Percentiles rank a stretch among this genome's conserved stretches.
These are phyloP conservation scores for Himantopus leucocephalus DNA, from an alignment of 2,113 vertebrate genomes.

Conservation along the genomic window DNA sequence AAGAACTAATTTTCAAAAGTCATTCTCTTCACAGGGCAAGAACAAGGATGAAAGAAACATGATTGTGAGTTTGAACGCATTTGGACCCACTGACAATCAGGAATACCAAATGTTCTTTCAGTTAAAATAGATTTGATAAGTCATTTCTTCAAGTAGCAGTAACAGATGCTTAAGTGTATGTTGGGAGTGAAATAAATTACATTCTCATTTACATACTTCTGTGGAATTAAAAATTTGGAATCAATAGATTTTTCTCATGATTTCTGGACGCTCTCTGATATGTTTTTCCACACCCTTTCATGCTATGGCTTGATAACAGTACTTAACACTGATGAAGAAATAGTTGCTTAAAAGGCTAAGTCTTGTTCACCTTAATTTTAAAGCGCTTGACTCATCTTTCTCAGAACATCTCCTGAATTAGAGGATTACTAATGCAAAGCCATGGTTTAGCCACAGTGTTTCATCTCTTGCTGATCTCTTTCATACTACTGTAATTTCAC, in stretches of 20 bases:
- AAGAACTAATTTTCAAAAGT: neutral
- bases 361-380: conserved; percentile 8
- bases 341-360: neutral
- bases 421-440: conserved; percentile 11
- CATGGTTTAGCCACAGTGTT: conserved; percentile 22
- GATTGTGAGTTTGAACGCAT: neutral
- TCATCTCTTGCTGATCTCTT: neutral
- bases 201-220: conserved; percentile 3
- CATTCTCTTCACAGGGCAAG: neutral
- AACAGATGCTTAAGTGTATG: conserved; percentile 22
- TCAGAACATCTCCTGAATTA: conserved; percentile 6
- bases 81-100: neutral
- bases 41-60: neutral
- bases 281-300: neutral
- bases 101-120: conserved; percentile 6
- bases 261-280: neutral
- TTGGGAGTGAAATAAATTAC: neutral
- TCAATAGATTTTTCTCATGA: neutral
- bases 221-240: neutral
- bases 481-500: conserved; percentile 6
- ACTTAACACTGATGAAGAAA: conserved; percentile 39
- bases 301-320: conserved; percentile 12
- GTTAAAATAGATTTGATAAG: conserved; percentile 24
- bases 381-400: conserved; percentile 45
- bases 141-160: neutral